Base-by-base conservation (phyloP, 2,888 invertebrate genomes). In the Hypomecis punctinalis region DNA sequence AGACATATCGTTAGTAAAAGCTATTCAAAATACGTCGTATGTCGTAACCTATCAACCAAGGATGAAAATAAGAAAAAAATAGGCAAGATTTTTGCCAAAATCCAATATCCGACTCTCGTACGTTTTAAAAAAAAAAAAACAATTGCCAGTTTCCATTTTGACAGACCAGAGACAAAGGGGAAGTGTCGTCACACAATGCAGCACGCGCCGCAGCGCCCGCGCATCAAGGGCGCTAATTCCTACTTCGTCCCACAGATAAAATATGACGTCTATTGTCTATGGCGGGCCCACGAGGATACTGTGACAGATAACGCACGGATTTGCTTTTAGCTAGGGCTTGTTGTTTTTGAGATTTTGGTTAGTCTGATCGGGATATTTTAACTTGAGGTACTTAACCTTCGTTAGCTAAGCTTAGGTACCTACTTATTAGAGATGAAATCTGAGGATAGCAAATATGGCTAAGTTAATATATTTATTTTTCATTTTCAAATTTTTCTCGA, bases 221-320 rank as follows among this genome's bases (percentile, higher is more conserved):
- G 75, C 76, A 75, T 75, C 74, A 73, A 74, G 69, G 70, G 73
- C 63, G 66, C 75, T 82, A 82, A 84, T 84, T 80, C 72, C 53
- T 70, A 78, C 80, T 81, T 85, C 84, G 84, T 80, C 70, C 71
- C 63, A 64, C 13, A 58, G 40, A 60, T 46, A 52, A 40, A 45
- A 36, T 36, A 46, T 55, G 36, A 56, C 37, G 35, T 6, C 23
- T 45, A 61, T 61, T 57, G 61, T 61, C 57, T 68, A 39, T 49
- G 47, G 66, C 62, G 58, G 68, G 61, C 56, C 48, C 72, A 60
- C 72, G 70, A 45, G 65, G 69, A 67, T 70, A 65, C 63, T 39
- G 61, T 73, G 72, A 69, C 66, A 77, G 82, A 82, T 82, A 80
- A 62, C 71, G 79, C 82, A 82, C 82, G 82, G 60, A 61, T 70